Evolutionary conservation across 2,888 invertebrate species (phyloP), one percentile per base, ranked within the genome.

Genomic region (Colletes collaris): DNA sequence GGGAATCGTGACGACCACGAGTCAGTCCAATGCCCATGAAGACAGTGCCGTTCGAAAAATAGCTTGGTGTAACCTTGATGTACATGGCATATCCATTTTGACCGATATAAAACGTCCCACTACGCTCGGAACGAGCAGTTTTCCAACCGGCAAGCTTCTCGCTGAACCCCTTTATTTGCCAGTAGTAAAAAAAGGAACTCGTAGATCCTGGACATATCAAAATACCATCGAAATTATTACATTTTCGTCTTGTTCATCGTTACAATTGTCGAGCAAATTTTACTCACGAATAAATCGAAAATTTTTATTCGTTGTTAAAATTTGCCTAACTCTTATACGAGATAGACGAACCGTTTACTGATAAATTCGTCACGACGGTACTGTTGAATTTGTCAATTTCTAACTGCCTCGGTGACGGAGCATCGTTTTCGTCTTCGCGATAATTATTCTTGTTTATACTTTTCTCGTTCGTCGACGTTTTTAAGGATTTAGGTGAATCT

Each of bases 31-130:
- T 92, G 56, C 93, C 91, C 27, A 93, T 86, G 69, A 90, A 89
- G 63, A 88, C 71, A 6, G 87, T 87, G 40, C 92, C 92, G 53
- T 92, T 90, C 3, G 91, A 91, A 72, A 90, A 90, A 79, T 92
- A 92, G 65, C 91, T 89, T 0, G 93, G 93, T 62, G 91, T 92
- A 49, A 93, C 88, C 85, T 91, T 92, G 46, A 93, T 81, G 76
- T 93, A 93, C 93, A 93, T 93, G 83, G 88, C 89, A 79, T 93
- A 93, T 13, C 93, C 93, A 37, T 85, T 85, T 27, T 88, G 89
- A 62, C 88, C 90, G 5, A 92, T 87, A 85, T 93, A 93, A 82
- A 93, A 93, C 49, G 91, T 93, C 16, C 90, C 83, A 35, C 93
- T 93, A 4, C 93, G 91, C 40, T 92, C 87, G 2, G 90, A 92